Conservation (phyloP, 1,140 invertebrate species). For the Ceratina australensis region DNA sequence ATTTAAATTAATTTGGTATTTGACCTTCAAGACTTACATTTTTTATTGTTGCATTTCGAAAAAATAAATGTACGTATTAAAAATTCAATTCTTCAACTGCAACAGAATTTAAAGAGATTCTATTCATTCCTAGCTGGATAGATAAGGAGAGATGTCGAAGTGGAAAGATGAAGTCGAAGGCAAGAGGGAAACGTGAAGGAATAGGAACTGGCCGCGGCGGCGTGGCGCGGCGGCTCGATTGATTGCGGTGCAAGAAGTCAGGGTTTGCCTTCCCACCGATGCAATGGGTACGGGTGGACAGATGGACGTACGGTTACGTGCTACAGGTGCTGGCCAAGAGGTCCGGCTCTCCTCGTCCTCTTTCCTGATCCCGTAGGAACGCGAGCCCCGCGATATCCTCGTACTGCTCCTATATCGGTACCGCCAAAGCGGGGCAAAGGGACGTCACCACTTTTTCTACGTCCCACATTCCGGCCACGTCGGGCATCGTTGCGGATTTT, state of each 20-base stretch:
- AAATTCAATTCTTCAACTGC: background rate
- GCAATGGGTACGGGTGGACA: slow-evolving; percentile 58
- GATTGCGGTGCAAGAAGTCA: slow-evolving; percentile 70
- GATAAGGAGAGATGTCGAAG: background rate
- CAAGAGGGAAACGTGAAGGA: slow-evolving; percentile 33
- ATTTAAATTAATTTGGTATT: no score
- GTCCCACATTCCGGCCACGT: slow-evolving; percentile 71
- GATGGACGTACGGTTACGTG: slow-evolving; percentile 70
- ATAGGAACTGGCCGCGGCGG: slow-evolving; percentile 43
- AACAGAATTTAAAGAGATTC: background rate
- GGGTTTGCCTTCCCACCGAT: slow-evolving; percentile 67
- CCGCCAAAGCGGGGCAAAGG: slow-evolving; percentile 41
- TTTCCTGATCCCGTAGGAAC: slow-evolving; percentile 61
- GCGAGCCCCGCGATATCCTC: slow-evolving; percentile 50
- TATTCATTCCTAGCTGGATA: no score
- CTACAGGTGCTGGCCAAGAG: slow-evolving; percentile 68
- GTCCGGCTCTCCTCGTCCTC: slow-evolving; percentile 35
- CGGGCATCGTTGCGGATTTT: slow-evolving; percentile 63
- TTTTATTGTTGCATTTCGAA: no score
- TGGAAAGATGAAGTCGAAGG: slow-evolving; percentile 46
- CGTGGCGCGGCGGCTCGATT: slow-evolving; percentile 69
- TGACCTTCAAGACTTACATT: no score
- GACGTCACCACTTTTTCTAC: slow-evolving; percentile 66
- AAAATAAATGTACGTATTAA: no score
- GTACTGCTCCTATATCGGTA: slow-evolving; percentile 46